These are phyloP conservation scores for Timandra comae DNA, from an alignment of 2,888 invertebrate genomes.

Conservation along the genomic window DNA sequence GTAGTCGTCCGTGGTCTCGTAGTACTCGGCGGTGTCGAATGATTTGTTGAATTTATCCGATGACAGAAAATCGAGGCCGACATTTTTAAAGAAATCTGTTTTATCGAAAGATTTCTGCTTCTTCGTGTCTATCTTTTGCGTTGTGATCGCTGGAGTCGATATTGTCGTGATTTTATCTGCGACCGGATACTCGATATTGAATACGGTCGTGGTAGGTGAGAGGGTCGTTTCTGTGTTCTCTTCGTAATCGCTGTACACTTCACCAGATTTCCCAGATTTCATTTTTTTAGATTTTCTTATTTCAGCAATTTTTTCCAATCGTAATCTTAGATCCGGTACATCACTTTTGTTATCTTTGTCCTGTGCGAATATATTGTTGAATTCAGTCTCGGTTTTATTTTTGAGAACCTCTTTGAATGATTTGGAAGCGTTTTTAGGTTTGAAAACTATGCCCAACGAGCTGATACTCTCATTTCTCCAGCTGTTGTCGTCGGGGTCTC, in stretches of 20 bases:
- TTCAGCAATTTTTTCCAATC: slow-evolving; percentile 63
- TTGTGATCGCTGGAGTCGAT: no score
- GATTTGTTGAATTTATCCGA: slow-evolving; percentile 36
- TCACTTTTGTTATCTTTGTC: slow-evolving; percentile 46
- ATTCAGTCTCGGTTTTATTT: slow-evolving; percentile 60
- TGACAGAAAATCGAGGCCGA: slow-evolving; percentile 17
- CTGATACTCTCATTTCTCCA: slow-evolving; percentile 71
- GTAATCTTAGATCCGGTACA: slow-evolving; percentile 49
- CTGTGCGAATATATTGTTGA: slow-evolving; percentile 31
- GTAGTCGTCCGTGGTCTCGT: slow-evolving; percentile 53
- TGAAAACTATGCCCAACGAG: slow-evolving; percentile 66
- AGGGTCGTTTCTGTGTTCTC: slow-evolving; percentile 41
- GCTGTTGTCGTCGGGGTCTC: slow-evolving; percentile 67
- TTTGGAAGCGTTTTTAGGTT: slow-evolving; percentile 63
- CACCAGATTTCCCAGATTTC: slow-evolving; percentile 47
- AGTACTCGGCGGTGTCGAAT: slow-evolving; percentile 45
- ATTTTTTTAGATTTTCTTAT: slow-evolving; percentile 59
- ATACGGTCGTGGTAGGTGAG: slow-evolving; percentile 9
- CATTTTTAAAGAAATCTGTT: slow-evolving; percentile 18
- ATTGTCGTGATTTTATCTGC: no score
- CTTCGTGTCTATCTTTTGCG: slow-evolving; percentile 6
- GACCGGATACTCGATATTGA: no score
- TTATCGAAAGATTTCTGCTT: slow-evolving; percentile 12
- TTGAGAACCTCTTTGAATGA: slow-evolving; percentile 63
- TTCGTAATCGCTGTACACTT: slow-evolving; percentile 55